These are phyloP conservation scores for Osedax frankpressi DNA, from an alignment of 2,888 invertebrate genomes.

Conservation along the genomic window DNA sequence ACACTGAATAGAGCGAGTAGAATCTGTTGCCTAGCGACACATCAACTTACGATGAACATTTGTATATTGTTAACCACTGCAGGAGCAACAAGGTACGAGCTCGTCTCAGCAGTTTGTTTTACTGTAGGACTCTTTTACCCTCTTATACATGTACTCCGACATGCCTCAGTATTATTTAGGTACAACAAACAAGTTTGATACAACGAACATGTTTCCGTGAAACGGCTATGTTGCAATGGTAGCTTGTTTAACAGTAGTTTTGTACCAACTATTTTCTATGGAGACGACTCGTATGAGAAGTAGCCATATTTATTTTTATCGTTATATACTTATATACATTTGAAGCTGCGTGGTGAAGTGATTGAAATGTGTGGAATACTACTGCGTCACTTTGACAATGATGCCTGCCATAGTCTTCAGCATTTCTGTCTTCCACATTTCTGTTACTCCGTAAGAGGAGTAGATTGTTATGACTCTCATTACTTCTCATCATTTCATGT, in stretches of 20 bases:
- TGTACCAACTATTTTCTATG: background rate
- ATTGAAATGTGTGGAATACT: conserved; percentile 2
- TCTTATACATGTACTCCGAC: conserved; percentile 1
- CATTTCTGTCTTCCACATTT: conserved; percentile 1
- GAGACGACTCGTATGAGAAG: background rate
- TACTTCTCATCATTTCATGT: background rate
- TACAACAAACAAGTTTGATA: conserved; percentile 6
- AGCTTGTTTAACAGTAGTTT: background rate
- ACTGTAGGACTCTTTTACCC: background rate
- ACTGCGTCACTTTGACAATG: background rate
- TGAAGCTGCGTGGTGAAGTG: background rate
- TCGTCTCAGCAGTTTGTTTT: background rate
- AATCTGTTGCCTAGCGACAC: background rate
- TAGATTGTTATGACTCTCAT: background rate
- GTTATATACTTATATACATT: background rate
- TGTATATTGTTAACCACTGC: background rate
- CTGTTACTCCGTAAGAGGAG: background rate
- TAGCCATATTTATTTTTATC: conserved; percentile 2
- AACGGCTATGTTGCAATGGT: conserved; percentile 1
- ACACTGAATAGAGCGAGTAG: conserved; percentile 3
- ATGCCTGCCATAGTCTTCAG: background rate
- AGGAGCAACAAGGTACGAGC: background rate
- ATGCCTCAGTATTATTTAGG: conserved; percentile 3
- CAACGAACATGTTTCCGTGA: background rate
- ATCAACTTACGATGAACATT: background rate